These are phyloP conservation scores for Sebastes steindachneri DNA, from an alignment of 2,797 vertebrate genomes.

Conservation along the genomic window DNA sequence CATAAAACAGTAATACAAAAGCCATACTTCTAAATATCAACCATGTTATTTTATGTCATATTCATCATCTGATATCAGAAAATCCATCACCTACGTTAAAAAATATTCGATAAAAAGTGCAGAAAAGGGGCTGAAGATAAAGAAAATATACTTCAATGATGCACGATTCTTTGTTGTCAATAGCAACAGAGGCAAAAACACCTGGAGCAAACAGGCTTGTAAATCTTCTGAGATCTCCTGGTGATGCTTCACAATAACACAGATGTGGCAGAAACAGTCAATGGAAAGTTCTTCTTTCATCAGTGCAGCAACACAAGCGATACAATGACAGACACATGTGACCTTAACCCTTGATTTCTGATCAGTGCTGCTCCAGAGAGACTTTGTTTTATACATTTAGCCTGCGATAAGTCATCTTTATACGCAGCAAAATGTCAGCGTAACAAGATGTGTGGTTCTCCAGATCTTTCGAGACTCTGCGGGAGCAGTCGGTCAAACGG, in stretches of 20 bases:
- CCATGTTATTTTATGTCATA: no score
- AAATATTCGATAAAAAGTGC: not conserved
- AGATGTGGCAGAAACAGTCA: conserved; percentile 33
- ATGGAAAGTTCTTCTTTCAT: conserved; percentile 24
- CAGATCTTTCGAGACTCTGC: not conserved
- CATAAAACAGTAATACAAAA: no score
- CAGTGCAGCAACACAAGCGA: not conserved
- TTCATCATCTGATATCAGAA: no score
- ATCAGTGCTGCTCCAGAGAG: not conserved
- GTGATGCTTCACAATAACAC: conserved; percentile 13
- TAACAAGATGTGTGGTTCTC: not conserved
- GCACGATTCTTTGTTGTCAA: not conserved
- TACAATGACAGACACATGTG: conserved; percentile 16
- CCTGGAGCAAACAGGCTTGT: not conserved
- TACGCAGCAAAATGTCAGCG: conserved; percentile 14
- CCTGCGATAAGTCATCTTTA: not conserved
- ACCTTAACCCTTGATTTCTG: not conserved
- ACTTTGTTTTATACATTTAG: not conserved
- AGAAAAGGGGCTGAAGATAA: not conserved
- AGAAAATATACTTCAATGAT: not conserved
- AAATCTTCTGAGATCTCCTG: not conserved
- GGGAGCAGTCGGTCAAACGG: conserved; percentile 32
- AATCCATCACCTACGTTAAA: no score
- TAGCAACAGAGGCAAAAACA: not conserved
- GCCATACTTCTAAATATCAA: no score